These are phyloP conservation scores for Bergia puertoricense DNA, from an alignment of 92 coral and sea anemone species.

Conservation along the genomic window DNA sequence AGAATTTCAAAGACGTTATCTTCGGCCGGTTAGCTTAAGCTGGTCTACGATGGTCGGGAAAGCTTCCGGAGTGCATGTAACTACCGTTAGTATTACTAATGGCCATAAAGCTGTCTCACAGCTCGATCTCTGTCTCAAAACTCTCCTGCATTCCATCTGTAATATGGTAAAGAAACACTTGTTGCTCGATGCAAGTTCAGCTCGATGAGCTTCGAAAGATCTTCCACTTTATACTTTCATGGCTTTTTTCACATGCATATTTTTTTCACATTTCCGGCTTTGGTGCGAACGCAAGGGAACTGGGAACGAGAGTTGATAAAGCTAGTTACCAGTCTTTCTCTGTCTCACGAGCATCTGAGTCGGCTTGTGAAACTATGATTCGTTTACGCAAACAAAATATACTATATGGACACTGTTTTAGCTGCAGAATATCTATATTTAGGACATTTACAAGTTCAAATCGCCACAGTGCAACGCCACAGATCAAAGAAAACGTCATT, in stretches of 20 bases:
- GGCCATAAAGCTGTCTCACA: conserved; percentile 7
- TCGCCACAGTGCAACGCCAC: not conserved
- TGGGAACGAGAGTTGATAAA: not conserved
- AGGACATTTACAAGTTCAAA: not conserved
- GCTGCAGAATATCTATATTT: not conserved
- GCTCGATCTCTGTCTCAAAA: conserved; percentile 52
- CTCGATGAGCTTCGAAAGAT: conserved; percentile 53
- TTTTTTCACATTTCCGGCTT: not conserved
- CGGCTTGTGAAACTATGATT: not conserved
- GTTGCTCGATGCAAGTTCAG: conserved; percentile 61
- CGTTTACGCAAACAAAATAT: not conserved
- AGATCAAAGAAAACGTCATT: not conserved
- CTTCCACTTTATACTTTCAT: conserved; percentile 38
- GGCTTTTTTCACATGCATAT: not conserved
- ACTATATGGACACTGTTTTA: not conserved
- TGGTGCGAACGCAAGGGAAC: not conserved
- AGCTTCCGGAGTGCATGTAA: conserved; percentile 19
- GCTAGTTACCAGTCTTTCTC: not conserved
- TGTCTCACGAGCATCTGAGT: not conserved
- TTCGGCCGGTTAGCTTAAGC: conserved; percentile 38
- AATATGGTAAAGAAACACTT: conserved; percentile 66
- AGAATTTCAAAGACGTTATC: conserved; percentile 35
- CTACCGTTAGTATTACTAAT: too few species aligned
- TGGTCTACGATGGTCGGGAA: conserved; percentile 40
- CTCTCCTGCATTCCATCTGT: conserved; percentile 62